phyloP scores from a whole-genome alignment of 2,113 vertebrate genomes.

The Platichthys stellatus region DNA sequence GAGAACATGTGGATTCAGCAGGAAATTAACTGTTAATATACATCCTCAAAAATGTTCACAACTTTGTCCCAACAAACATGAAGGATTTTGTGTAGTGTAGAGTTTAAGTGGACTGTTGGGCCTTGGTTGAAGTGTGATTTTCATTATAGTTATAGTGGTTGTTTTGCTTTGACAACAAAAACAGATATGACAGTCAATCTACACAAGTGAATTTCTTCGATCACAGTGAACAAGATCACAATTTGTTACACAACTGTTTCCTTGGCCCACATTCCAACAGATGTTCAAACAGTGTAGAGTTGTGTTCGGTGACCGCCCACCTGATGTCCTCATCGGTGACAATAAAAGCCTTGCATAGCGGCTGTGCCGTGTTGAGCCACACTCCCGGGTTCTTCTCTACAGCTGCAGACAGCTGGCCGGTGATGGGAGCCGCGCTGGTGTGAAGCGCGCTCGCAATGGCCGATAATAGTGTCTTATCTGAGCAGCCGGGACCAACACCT shows the following conservation, averaged over 20 bases:
- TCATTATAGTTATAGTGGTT: no score
- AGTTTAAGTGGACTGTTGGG: no score
- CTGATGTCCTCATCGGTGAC: slow-evolving; percentile 99
- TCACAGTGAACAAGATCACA: not conserved
- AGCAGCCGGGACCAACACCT: slow-evolving; percentile 97
- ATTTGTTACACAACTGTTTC: not conserved
- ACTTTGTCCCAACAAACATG: no score
- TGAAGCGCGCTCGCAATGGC: slow-evolving; percentile 97
- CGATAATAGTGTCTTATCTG: slow-evolving; percentile 95
- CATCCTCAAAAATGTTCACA: no score
- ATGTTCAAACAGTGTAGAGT: not conserved
- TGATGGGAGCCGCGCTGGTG: slow-evolving; percentile 96
- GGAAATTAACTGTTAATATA: no score
- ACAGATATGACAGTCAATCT: not conserved
- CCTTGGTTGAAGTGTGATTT: no score
- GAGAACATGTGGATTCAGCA: no score
- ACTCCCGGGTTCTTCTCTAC: slow-evolving; percentile 99
- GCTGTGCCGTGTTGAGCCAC: slow-evolving; percentile 97
- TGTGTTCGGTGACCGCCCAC: slow-evolving; percentile 67
- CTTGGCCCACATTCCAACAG: no score
- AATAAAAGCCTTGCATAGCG: slow-evolving; percentile 97
- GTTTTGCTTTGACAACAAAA: not conserved
- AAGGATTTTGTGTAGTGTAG: no score
- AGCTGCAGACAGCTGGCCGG: slow-evolving; percentile 94
- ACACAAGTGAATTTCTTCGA: not conserved